phyloP scores from a whole-genome alignment of 2,888 invertebrate species.

The Monoplex corrugatus region DNA sequence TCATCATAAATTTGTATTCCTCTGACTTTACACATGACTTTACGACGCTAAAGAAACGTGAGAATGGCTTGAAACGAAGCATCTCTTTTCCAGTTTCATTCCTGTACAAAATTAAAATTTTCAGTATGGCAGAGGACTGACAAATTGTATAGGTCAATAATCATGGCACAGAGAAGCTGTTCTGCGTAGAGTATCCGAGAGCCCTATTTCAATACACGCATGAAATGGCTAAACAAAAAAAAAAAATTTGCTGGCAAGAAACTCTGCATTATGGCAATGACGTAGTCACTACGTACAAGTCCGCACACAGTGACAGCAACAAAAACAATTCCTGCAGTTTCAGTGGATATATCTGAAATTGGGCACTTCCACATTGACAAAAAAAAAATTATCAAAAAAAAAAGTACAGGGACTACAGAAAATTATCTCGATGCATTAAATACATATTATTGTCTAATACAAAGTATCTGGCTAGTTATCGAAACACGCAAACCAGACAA shows the following conservation, averaged over 20 bases:
- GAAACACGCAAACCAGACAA: too few species aligned
- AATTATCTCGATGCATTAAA: too few species aligned
- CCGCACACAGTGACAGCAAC: not conserved
- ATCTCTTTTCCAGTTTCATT: too few species aligned
- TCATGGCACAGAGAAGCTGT: not conserved
- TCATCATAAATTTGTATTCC: too few species aligned
- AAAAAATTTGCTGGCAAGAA: not conserved
- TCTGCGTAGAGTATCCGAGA: not conserved
- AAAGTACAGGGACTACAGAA: not conserved
- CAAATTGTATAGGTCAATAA: not conserved
- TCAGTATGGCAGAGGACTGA: not conserved
- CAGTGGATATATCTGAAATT: not conserved
- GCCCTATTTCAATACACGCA: too few species aligned
- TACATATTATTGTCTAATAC: too few species aligned
- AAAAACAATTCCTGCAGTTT: not conserved
- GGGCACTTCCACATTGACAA: not conserved
- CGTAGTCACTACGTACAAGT: not conserved
- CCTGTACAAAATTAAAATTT: not conserved
- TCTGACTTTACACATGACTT: too few species aligned
- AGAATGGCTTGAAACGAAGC: too few species aligned
- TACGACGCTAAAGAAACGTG: not conserved
- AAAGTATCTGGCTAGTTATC: too few species aligned
- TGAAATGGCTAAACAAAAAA: too few species aligned
- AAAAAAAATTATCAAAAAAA: not conserved
- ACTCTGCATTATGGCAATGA: not conserved